Evolutionary conservation across 1,140 invertebrate species (phyloP).

Genomic region (Drosophila kepulauana): DNA sequence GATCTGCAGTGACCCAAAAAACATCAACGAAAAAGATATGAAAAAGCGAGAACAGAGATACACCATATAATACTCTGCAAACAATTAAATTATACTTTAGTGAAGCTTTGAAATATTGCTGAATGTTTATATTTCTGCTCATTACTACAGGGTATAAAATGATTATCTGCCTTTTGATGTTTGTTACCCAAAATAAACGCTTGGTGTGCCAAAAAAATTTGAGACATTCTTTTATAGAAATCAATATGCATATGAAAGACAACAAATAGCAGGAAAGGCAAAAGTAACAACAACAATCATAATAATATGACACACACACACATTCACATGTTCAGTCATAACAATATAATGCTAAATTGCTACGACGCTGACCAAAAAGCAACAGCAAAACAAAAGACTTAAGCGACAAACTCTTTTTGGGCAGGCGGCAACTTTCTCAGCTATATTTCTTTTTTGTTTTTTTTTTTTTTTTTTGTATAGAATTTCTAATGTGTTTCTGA

Average conservation of each 20-base stretch:
- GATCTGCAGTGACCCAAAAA: slow-evolving; percentile 20
- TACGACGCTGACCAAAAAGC: slow-evolving; percentile 50
- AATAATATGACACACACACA: slow-evolving; percentile 31
- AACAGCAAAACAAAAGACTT: slow-evolving; percentile 68
- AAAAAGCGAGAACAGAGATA: background rate
- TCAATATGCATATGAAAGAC: slow-evolving; percentile 40
- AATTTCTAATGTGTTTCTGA: slow-evolving; percentile 53
- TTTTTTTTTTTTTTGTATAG: slow-evolving; percentile 2
- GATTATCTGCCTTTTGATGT: background rate
- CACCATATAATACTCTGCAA: background rate
- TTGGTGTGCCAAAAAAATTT: slow-evolving; percentile 20
- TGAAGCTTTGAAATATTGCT: background rate
- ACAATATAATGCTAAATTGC: slow-evolving; percentile 63
- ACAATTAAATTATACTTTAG: background rate
- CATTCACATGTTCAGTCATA: slow-evolving; percentile 24
- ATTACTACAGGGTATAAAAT: background rate
- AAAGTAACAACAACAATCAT: slow-evolving; percentile 38
- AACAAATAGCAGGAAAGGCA: background rate
- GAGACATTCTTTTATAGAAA: slow-evolving; percentile 50
- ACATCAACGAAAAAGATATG: background rate
- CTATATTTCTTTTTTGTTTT: background rate
- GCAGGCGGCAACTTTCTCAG: slow-evolving; percentile 64
- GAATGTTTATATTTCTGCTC: background rate
- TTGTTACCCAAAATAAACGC: slow-evolving; percentile 1
- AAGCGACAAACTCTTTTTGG: slow-evolving; percentile 73